Percentiles rank a stretch among this genome's conserved stretches.
Evolutionary conservation across 2,888 invertebrate species (phyloP).

Genomic region (Glyphotaelius pellucidus): DNA sequence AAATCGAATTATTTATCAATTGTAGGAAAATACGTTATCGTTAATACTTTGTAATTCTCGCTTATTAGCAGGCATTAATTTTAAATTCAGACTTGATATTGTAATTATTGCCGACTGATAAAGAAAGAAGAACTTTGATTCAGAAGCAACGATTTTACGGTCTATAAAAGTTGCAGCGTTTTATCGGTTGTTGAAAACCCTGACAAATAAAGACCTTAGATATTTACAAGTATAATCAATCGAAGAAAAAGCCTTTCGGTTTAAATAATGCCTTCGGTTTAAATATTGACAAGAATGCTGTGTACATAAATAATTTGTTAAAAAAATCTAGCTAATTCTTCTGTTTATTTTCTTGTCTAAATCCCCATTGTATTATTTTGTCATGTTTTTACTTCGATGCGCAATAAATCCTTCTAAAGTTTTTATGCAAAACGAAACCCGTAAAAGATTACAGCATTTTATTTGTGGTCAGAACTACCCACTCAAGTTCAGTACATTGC

Average conservation of each 20-base stretch:
- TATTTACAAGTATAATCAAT: neutral
- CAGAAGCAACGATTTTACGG: neutral
- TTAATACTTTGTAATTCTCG: neutral
- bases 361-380: neutral
- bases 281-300: neutral
- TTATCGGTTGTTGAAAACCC: neutral
- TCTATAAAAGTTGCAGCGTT: neutral
- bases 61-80: neutral
- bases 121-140: neutral
- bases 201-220: neutral
- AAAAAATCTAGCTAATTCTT: neutral
- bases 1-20: neutral
- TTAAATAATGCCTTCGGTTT: neutral
- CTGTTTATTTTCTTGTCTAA: neutral
- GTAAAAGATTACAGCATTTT: constrained; percentile 9
- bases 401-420: neutral
- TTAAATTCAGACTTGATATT: neutral
- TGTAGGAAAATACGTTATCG: neutral
- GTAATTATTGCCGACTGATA: neutral
- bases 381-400: neutral
- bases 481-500: neutral
- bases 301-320: neutral
- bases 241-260: neutral
- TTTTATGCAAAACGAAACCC: neutral
- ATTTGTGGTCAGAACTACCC: constrained; percentile 1